Evolutionary conservation across 2,888 invertebrate species (phyloP).

Genomic region (Thymelicus sylvestris): DNA sequence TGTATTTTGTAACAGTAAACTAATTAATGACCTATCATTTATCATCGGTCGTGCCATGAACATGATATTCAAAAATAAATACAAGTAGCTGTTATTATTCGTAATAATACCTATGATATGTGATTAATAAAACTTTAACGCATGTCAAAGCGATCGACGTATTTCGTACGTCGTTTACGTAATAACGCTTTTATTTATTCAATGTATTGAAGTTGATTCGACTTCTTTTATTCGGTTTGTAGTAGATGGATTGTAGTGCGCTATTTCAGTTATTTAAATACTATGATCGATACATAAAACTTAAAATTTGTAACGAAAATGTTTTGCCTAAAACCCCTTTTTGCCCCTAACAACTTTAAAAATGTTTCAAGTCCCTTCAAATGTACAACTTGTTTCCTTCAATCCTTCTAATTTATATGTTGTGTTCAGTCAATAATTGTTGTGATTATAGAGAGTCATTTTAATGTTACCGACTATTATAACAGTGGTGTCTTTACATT

Average conservation of each 20-base stretch:
- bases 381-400: neutral
- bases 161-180: constrained; percentile 32
- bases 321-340: too few relatives aligned
- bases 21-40: constrained; percentile 65
- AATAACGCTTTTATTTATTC: constrained; percentile 31
- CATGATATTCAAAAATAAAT: constrained; percentile 45
- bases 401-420: constrained; percentile 39
- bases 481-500: neutral
- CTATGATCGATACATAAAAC: too few relatives aligned
- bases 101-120: constrained; percentile 50
- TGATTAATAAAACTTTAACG: constrained; percentile 57
- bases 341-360: too few relatives aligned
- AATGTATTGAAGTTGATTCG: neutral
- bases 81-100: constrained; percentile 48
- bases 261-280: too few relatives aligned
- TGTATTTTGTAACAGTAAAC: constrained; percentile 45
- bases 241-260: too few relatives aligned
- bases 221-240: neutral
- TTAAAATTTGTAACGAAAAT: too few relatives aligned
- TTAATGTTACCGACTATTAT: constrained; percentile 3
- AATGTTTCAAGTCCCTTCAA: too few relatives aligned
- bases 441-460: constrained; percentile 36
- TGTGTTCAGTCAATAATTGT: constrained; percentile 59
- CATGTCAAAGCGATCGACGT: constrained; percentile 52
- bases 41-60: constrained; percentile 54